These are phyloP conservation scores for Drosophila pseudotakahashii DNA, from an alignment of 2,888 invertebrate genomes.

Conservation along the genomic window DNA sequence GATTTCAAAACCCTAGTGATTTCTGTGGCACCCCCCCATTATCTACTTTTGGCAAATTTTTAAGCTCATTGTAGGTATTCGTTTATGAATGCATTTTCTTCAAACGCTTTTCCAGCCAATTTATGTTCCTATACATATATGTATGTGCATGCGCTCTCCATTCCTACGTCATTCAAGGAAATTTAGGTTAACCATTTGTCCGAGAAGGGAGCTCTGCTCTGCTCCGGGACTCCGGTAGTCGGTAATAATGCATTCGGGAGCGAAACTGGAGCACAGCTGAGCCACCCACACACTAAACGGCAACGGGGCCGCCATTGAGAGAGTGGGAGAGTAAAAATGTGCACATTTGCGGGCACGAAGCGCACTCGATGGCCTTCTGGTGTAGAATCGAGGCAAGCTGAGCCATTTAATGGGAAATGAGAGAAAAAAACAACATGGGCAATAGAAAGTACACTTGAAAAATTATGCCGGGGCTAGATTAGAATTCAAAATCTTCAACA, in stretches of 20 bases:
- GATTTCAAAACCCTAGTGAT: too few species aligned
- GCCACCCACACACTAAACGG: not conserved
- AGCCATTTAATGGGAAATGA: not conserved
- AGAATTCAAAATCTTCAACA: too few species aligned
- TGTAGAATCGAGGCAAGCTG: not conserved
- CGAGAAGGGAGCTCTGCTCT: conserved; percentile 1
- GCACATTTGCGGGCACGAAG: not conserved
- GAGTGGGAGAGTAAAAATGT: conserved; percentile 12
- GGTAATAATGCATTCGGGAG: conserved; percentile 21
- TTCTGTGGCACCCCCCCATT: too few species aligned
- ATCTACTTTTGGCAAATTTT: not conserved
- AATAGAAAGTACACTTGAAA: not conserved
- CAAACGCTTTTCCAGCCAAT: conserved; percentile 1
- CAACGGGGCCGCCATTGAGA: conserved; percentile 15
- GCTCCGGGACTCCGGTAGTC: not conserved
- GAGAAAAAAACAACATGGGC: not conserved
- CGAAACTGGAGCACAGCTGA: conserved; percentile 37
- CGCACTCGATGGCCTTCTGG: not conserved
- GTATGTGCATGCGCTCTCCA: conserved; percentile 1
- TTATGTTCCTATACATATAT: not conserved
- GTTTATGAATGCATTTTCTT: conserved; percentile 7
- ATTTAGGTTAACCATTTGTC: conserved; percentile 32
- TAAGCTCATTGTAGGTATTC: conserved; percentile 1
- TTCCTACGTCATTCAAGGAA: conserved; percentile 22
- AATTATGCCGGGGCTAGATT: too few species aligned